Conservation (phyloP, 2,797 vertebrate species). For the Eospalax fontanierii region DNA sequence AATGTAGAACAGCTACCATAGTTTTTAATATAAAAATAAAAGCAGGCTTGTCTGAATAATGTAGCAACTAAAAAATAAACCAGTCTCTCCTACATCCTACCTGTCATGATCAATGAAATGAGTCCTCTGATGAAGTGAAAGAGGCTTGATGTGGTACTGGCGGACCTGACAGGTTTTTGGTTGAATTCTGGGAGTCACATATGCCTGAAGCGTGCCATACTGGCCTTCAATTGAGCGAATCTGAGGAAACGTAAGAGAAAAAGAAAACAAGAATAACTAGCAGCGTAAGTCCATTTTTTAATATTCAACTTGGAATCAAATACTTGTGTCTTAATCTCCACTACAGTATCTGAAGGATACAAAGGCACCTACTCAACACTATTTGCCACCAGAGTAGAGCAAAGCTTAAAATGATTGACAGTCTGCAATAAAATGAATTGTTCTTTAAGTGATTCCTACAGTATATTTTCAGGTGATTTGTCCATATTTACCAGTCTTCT, state of each 20-base stretch:
- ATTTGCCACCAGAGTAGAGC: neutral
- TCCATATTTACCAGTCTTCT: neutral
- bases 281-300: conserved; percentile 23
- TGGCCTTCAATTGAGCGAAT: conserved; percentile 99
- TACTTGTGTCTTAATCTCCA: neutral
- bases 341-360: neutral
- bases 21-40: neutral
- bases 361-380: neutral
- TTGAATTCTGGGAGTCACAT: conserved; percentile 97
- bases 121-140: conserved; percentile 98
- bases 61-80: neutral
- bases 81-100: conserved; percentile 86
- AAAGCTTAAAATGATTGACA: neutral
- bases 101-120: conserved; percentile 95
- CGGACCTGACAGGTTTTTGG: conserved; percentile 98
- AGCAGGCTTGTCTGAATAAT: neutral
- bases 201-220: conserved; percentile 97
- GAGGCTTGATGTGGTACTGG: conserved; percentile 97
- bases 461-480: neutral
- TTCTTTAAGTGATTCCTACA: neutral
- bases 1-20: conserved; percentile 16
- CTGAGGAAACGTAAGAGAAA: conserved; percentile 86
- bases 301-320: neutral
- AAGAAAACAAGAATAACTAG: neutral
- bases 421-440: neutral